A percentile compares a stretch with the other conserved stretches of the same genome.
These are phyloP conservation scores for Sycophila texana DNA, from an alignment of 2,888 invertebrate genomes.

Conservation along the genomic window DNA sequence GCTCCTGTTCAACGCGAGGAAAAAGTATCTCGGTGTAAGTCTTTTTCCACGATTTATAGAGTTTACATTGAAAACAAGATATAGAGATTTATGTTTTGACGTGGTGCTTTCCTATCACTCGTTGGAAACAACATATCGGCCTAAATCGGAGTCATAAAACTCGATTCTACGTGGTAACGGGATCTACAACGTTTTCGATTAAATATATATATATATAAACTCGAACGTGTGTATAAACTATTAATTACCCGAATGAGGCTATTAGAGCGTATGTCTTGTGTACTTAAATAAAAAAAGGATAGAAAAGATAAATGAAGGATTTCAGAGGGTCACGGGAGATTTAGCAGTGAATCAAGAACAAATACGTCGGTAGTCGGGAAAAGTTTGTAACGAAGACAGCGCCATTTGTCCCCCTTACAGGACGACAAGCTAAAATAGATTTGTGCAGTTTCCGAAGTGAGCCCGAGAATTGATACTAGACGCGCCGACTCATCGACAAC, in stretches of 20 bases:
- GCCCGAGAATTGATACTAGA: constrained; percentile 34
- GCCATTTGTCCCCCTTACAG: neutral
- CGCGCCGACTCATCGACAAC: constrained; percentile 35
- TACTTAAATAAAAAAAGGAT: too few relatives aligned
- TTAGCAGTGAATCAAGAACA: neutral
- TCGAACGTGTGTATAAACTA: too few relatives aligned
- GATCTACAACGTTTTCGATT: too few relatives aligned
- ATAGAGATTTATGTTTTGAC: too few relatives aligned
- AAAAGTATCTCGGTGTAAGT: neutral
- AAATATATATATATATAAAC: too few relatives aligned
- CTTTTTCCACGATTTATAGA: neutral
- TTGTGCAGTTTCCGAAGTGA: constrained; percentile 23
- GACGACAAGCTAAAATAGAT: constrained; percentile 24
- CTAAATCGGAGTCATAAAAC: neutral
- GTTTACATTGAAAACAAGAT: neutral
- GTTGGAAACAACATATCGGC: neutral
- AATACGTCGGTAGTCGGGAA: constrained; percentile 8
- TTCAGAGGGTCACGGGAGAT: neutral
- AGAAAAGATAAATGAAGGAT: too few relatives aligned
- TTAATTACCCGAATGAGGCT: too few relatives aligned
- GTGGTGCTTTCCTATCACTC: neutral
- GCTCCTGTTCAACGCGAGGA: neutral
- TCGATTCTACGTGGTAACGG: neutral
- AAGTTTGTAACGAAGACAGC: neutral
- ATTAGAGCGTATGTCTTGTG: too few relatives aligned